Evolutionary conservation across 2,888 invertebrate genomes (phyloP).

Genomic region (Ophion ventricosus): DNA sequence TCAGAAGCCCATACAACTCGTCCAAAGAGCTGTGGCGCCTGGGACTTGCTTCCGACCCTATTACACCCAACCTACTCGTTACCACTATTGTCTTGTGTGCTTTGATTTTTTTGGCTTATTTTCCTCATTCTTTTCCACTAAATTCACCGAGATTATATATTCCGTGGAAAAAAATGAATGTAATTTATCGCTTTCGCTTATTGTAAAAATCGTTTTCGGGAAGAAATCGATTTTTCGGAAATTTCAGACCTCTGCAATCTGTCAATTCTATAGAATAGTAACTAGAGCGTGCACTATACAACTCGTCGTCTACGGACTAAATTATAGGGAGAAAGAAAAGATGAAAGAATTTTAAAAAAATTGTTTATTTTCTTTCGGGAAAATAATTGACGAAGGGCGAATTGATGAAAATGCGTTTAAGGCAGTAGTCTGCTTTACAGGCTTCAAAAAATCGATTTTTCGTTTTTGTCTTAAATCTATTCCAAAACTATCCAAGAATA

Average conservation of each 20-base stretch:
- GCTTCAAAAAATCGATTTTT: too few relatives aligned
- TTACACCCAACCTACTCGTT: slow-evolving; percentile 77
- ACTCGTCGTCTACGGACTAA: slow-evolving; percentile 43
- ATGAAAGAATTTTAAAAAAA: not conserved
- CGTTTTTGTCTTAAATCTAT: too few relatives aligned
- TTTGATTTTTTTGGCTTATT: slow-evolving; percentile 8
- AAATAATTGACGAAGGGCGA: not conserved
- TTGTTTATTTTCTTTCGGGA: not conserved
- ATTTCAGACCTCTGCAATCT: not conserved
- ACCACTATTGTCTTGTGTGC: slow-evolving; percentile 72
- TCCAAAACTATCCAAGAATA: too few relatives aligned
- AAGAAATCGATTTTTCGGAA: not conserved
- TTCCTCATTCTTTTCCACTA: not conserved
- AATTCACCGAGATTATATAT: not conserved
- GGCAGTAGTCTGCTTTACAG: too few relatives aligned
- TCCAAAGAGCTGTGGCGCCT: slow-evolving; percentile 89
- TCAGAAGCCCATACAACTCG: slow-evolving; percentile 89
- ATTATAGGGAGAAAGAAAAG: not conserved
- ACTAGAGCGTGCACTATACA: slow-evolving; percentile 53
- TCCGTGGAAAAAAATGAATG: not conserved
- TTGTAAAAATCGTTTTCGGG: not conserved
- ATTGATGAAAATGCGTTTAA: not conserved
- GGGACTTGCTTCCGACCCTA: slow-evolving; percentile 83
- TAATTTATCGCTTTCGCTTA: not conserved
- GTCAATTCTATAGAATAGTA: slow-evolving; percentile 21